phyloP scores from a whole-genome alignment of 2,888 invertebrate species.

The Drosophila emarginata region DNA sequence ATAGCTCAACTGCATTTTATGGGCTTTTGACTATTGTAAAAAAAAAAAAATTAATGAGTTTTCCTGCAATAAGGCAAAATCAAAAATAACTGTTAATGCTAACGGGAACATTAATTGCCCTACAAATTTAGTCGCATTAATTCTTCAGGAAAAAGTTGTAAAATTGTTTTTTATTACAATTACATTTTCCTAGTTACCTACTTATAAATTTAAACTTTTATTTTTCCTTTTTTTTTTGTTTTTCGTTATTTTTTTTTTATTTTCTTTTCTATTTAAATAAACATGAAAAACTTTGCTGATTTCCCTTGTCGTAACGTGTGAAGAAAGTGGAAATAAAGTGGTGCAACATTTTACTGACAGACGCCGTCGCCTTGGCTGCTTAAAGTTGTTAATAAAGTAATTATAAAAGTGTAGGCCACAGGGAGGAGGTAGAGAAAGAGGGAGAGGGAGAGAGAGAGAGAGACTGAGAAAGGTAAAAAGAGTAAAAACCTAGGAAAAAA shows the following conservation, averaged over 20 bases:
- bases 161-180: too few relatives aligned
- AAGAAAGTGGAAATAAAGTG: constrained; percentile 9
- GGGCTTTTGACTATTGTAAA: background rate
- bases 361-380: background rate
- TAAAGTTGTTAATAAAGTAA: constrained; percentile 27
- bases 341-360: constrained; percentile 14
- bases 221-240: too few relatives aligned
- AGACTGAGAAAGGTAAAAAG: background rate
- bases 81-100: too few relatives aligned
- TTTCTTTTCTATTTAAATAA: constrained; percentile 14
- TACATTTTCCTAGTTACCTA: too few relatives aligned
- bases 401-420: constrained; percentile 21
- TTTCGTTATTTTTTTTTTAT: background rate
- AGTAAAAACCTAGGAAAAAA: constrained; percentile 10
- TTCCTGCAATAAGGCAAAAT: too few relatives aligned
- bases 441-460: too few relatives aligned
- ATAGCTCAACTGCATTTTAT: constrained; percentile 4
- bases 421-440: too few relatives aligned
- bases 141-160: too few relatives aligned
- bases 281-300: constrained; percentile 15
- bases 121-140: too few relatives aligned
- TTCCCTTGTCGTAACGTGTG: constrained; percentile 13
- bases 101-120: too few relatives aligned
- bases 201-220: too few relatives aligned
- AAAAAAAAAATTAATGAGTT: too few relatives aligned